Evolutionary conservation across 1,140 invertebrate genomes (phyloP), one percentile per base, ranked within the genome.

Genomic region (Pseudomyrmex concolor): DNA sequence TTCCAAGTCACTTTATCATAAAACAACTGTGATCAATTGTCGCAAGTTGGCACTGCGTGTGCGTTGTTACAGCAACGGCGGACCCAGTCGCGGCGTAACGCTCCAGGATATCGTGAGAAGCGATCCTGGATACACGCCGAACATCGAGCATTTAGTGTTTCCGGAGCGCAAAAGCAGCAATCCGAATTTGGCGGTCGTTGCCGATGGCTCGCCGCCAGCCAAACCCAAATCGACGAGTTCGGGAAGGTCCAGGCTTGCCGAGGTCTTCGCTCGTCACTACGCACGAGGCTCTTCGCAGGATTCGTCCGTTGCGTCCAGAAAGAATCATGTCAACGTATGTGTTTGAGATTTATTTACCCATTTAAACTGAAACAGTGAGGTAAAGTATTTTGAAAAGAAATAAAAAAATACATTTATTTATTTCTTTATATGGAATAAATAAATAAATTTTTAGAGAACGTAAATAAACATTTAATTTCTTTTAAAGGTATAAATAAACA

Each of bases 81-180:
- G 91, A 48, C 87, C 89, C 7, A 84, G 89, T 73, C 91, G 92
- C 59, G 90, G 92, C 59, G 90, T 92, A 34, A 92, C 91, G 17
- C 90, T 94, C 43, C 93, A 94, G 72, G 93, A 94, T 84, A 92
- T 94, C 84, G 93, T 94, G 7, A 92, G 93, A 51, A 93, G 89
- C 67, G 94, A 94, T 92, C 94, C 94, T 67, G 92, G 94, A 86
- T 95, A 95, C 86, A 95, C 95, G 55, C 93, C 95, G 68, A 95
- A 95, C 89, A 95, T 95, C 89, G 95, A 95, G 86, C 95, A 95
- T 83, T 91, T 95, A 72, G 95, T 95, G 59, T 95, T 95, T 83
- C 95, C 94, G 13, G 92, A 94, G 64, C 92, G 94, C 57, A 95
- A 95, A 85, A 93, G 91, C 64, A 93, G 89, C 91, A 95, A 92